phyloP scores from a whole-genome alignment of 2,113 vertebrate genomes.

The Leptosomus discolor region DNA sequence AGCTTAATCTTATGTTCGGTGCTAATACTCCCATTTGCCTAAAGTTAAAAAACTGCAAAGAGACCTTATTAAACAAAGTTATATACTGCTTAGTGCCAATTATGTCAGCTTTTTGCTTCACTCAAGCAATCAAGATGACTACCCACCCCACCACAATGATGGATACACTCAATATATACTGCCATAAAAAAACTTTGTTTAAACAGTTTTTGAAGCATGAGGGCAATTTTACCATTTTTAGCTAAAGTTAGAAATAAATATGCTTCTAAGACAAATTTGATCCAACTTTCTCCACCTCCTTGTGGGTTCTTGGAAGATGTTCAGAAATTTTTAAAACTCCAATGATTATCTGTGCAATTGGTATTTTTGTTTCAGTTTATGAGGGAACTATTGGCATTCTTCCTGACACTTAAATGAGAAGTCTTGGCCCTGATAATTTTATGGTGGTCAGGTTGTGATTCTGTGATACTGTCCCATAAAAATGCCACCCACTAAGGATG shows the following conservation, averaged over 20 bases:
- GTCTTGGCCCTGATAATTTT: not conserved
- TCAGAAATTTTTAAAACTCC: not conserved
- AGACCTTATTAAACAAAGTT: not conserved
- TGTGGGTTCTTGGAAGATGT: not conserved
- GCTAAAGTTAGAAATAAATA: not conserved
- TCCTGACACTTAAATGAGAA: not conserved
- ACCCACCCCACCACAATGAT: not conserved
- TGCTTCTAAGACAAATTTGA: not conserved
- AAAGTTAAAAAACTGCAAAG: not conserved
- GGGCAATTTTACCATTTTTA: not conserved
- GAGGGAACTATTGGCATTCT: not conserved
- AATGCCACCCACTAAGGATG: not conserved
- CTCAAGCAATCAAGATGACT: not conserved
- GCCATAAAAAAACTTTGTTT: not conserved
- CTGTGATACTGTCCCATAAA: not conserved
- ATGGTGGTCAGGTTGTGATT: not conserved
- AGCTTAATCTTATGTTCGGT: not conserved
- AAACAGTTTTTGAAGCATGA: not conserved
- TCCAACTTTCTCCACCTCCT: not conserved
- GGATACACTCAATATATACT: not conserved
- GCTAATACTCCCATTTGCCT: not conserved
- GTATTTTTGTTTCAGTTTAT: not conserved
- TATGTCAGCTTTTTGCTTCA: not conserved
- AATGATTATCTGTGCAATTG: not conserved
- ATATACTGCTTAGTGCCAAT: not conserved